These are phyloP conservation scores for Labia minor DNA, from an alignment of 2,888 invertebrate species.

Conservation along the genomic window DNA sequence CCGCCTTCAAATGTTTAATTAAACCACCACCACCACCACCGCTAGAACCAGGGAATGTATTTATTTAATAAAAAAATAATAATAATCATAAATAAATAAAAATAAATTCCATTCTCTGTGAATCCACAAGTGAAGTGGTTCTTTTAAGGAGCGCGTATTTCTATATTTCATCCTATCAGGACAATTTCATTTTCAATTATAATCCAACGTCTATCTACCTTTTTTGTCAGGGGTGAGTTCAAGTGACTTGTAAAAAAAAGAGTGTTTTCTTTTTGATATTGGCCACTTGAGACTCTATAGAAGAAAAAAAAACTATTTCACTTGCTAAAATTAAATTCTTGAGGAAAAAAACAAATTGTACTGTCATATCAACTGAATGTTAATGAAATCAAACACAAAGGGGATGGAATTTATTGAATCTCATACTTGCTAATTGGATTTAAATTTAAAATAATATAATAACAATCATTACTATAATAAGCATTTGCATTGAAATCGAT, in stretches of 20 bases:
- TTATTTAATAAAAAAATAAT: background rate
- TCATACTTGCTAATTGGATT: too few relatives aligned
- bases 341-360: too few relatives aligned
- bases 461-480: too few relatives aligned
- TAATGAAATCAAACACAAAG: too few relatives aligned
- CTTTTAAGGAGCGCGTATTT: background rate
- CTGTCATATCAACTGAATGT: too few relatives aligned
- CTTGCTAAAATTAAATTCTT: background rate
- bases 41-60: background rate
- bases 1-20: background rate
- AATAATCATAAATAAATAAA: background rate
- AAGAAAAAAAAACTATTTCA: background rate
- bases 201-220: background rate
- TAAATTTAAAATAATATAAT: too few relatives aligned
- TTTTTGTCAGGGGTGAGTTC: background rate
- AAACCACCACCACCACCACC: background rate
- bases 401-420: too few relatives aligned
- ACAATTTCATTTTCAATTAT: background rate
- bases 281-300: background rate
- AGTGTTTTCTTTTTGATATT: slow-evolving; percentile 5
- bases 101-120: background rate
- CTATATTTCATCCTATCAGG: background rate
- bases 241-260: background rate
- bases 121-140: background rate
- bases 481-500: too few relatives aligned